Conservation (phyloP, 2,888 invertebrate genomes). For the Lordiphosa fenestrarum region DNA sequence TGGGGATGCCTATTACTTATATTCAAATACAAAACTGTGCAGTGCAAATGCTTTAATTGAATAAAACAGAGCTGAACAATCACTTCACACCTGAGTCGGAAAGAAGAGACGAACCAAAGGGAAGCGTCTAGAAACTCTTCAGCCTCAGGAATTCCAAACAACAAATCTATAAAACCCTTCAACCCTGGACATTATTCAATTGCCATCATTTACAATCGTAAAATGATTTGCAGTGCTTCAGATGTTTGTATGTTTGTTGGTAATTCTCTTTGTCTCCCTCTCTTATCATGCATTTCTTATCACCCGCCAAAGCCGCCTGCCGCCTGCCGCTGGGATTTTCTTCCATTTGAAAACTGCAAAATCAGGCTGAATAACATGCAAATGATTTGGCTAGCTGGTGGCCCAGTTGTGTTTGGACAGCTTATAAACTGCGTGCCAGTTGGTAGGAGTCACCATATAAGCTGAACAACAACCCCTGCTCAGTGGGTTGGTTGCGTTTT, state of each 20-base stretch:
- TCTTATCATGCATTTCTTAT: conserved; percentile 20
- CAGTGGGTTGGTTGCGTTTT: conserved; percentile 3
- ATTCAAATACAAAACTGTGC: too few relatives aligned
- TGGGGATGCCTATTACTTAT: too few relatives aligned
- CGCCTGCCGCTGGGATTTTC: conserved; percentile 22
- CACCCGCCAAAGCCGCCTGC: conserved; percentile 13
- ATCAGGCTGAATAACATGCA: conserved; percentile 11
- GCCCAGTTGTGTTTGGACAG: conserved; percentile 10
- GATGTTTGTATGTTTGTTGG: background rate
- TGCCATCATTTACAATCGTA: background rate
- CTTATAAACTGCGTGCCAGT: background rate
- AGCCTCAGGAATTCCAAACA: too few relatives aligned
- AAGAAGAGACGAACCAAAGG: too few relatives aligned
- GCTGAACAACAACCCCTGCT: conserved; percentile 35
- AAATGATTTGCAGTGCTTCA: conserved; percentile 5
- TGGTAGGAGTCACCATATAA: conserved; percentile 9
- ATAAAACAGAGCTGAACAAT: too few relatives aligned
- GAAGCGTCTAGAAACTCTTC: too few relatives aligned
- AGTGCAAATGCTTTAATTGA: too few relatives aligned
- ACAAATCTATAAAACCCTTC: too few relatives aligned
- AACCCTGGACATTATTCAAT: background rate
- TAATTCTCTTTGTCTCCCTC: too few relatives aligned
- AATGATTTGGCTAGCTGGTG: conserved; percentile 20
- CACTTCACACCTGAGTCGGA: too few relatives aligned
- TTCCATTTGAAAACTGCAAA: conserved; percentile 13